These are phyloP conservation scores for Gobio gobio DNA, from an alignment of 2,113 vertebrate genomes.

Conservation along the genomic window DNA sequence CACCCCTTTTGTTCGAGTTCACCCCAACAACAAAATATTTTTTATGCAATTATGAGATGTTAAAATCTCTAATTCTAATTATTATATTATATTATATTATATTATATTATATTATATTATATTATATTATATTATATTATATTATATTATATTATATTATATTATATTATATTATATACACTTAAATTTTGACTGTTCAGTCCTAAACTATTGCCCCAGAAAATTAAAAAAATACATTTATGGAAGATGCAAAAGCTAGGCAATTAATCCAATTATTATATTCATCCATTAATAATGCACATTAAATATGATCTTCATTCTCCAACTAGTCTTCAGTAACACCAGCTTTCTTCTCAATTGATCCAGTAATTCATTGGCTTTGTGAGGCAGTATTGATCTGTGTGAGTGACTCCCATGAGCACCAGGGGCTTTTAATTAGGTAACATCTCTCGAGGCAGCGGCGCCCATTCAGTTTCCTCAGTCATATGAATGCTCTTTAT, in stretches of 20 bases:
- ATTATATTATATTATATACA: too few species aligned
- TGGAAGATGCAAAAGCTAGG: neutral
- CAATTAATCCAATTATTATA: neutral
- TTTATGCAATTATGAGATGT: too few species aligned
- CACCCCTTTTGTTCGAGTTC: too few species aligned
- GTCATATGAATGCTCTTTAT: neutral
- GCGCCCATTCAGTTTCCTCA: neutral
- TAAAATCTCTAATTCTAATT: too few species aligned
- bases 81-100: too few species aligned
- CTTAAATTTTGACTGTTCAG: neutral
- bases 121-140: too few species aligned
- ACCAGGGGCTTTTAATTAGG: constrained; percentile 1
- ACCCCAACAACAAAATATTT: too few species aligned
- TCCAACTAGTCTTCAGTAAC: neutral
- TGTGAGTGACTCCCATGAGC: constrained; percentile 26
- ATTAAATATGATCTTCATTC: neutral
- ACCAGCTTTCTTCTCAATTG: neutral
- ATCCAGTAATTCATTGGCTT: constrained; percentile 8
- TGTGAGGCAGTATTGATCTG: constrained; percentile 11
- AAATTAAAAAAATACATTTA: neutral
- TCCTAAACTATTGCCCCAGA: neutral
- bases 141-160: too few species aligned
- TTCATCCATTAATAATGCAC: neutral
- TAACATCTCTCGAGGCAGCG: neutral
- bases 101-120: too few species aligned